A percentile compares a stretch with the other conserved stretches of the same genome.
Conservation (phyloP, 2,113 vertebrate species). For the Climacteris rufus region DNA sequence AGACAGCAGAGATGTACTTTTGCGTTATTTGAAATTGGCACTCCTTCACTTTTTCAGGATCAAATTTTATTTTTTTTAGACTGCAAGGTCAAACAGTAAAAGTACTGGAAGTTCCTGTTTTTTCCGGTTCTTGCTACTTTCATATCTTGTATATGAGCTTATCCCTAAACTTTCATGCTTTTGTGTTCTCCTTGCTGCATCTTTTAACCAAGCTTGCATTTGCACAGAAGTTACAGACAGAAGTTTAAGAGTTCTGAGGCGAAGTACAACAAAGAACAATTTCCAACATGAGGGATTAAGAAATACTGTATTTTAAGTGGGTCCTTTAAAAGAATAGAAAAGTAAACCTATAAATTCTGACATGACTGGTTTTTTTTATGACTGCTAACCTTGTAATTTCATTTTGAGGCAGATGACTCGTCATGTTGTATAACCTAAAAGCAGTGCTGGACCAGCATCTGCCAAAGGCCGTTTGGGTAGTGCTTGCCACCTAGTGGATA, state of each 20-base stretch:
- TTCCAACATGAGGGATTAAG: not conserved
- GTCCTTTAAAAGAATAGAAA: not conserved
- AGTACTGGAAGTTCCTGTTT: not conserved
- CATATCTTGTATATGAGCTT: not conserved
- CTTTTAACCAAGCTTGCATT: not conserved
- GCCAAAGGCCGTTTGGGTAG: not conserved
- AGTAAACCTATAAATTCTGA: not conserved
- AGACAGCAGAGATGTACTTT: not conserved
- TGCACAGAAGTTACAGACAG: not conserved
- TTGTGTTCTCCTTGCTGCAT: not conserved
- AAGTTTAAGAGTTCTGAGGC: not conserved
- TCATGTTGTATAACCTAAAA: not conserved
- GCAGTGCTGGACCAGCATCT: not conserved
- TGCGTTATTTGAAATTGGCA: not conserved
- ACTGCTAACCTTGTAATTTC: not conserved
- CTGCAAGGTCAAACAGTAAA: not conserved
- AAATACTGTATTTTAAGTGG: not conserved
- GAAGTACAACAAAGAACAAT: not conserved
- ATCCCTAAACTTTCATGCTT: not conserved
- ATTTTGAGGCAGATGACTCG: not conserved
- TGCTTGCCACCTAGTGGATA: conserved; percentile 71
- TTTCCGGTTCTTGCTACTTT: not conserved
- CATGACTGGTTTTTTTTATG: not conserved
- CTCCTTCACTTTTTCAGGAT: not conserved
- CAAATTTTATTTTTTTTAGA: not conserved